A percentile compares a stretch with the other conserved stretches of the same genome.
phyloP scores from a whole-genome alignment of 2,797 vertebrate genomes.

The Clarias platycephalus region DNA sequence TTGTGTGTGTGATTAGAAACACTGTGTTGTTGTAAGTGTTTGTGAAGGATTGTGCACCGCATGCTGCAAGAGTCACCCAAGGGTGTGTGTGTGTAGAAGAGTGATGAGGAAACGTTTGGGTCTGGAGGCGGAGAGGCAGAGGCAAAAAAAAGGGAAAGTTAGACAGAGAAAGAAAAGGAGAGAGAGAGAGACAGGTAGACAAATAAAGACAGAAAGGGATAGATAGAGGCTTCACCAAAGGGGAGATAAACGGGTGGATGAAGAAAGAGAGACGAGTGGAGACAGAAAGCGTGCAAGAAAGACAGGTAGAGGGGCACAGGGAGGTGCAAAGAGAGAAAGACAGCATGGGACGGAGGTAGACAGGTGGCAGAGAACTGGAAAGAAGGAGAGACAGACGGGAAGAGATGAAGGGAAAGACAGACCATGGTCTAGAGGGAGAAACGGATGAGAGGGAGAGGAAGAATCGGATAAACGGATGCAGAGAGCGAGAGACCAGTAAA shows the following conservation, averaged over 20 bases:
- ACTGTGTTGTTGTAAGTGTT: neutral
- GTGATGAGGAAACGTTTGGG: neutral
- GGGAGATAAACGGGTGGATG: neutral
- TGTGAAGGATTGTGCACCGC: neutral
- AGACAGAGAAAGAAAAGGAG: neutral
- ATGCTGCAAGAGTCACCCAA: neutral
- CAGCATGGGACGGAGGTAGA: neutral
- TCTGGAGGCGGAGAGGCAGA: neutral
- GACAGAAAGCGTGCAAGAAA: too few species aligned
- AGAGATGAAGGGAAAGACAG: neutral
- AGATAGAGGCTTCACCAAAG: neutral
- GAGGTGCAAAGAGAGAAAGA: too few species aligned
- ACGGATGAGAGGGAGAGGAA: neutral
- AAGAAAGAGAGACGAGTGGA: neutral
- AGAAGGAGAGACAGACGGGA: neutral
- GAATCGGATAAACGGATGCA: too few species aligned
- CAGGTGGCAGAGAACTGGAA: neutral
- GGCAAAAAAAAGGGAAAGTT: neutral
- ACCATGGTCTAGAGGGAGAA: neutral
- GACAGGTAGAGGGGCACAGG: too few species aligned
- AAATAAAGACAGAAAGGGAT: too few species aligned
- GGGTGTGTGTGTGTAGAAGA: neutral
- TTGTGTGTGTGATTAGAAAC: neutral
- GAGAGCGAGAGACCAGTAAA: too few species aligned
- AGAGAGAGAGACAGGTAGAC: too few species aligned